phyloP scores from a whole-genome alignment of 2,113 vertebrate species.

The Trematocara unimaculatum region DNA sequence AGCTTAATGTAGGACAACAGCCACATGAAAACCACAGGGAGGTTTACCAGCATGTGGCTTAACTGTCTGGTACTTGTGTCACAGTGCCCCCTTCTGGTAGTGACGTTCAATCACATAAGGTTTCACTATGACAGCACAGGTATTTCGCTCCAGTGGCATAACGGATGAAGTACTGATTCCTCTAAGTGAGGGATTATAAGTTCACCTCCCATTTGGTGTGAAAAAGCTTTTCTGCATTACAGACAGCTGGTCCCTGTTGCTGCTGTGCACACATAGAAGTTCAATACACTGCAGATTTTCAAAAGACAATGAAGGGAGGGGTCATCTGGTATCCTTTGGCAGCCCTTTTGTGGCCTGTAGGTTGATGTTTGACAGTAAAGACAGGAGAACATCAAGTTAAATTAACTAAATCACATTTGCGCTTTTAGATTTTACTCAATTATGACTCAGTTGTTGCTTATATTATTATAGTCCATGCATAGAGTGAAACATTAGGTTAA shows the following conservation, averaged over 20 bases:
- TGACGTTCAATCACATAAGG: neutral
- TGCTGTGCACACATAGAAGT: neutral
- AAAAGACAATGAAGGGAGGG: neutral
- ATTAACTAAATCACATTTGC: neutral
- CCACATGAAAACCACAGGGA: neutral
- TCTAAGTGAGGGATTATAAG: conserved; percentile 53
- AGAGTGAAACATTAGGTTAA: neutral
- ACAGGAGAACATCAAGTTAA: neutral
- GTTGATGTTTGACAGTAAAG: neutral
- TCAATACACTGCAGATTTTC: neutral
- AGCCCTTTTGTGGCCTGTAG: neutral
- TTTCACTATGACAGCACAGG: neutral
- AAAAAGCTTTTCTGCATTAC: neutral
- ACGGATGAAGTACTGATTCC: conserved; percentile 61
- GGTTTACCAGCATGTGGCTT: neutral
- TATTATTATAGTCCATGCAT: neutral
- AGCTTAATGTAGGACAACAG: neutral
- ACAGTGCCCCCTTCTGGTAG: conserved; percentile 55
- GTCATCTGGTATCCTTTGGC: neutral
- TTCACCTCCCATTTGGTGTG: conserved; percentile 57
- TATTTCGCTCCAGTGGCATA: neutral
- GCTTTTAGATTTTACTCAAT: neutral
- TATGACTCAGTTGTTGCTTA: neutral
- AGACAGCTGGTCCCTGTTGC: neutral
- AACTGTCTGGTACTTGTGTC: neutral